These are phyloP conservation scores for Artibeus jamaicensis DNA, from an alignment of 2,797 vertebrate genomes.

Conservation along the genomic window DNA sequence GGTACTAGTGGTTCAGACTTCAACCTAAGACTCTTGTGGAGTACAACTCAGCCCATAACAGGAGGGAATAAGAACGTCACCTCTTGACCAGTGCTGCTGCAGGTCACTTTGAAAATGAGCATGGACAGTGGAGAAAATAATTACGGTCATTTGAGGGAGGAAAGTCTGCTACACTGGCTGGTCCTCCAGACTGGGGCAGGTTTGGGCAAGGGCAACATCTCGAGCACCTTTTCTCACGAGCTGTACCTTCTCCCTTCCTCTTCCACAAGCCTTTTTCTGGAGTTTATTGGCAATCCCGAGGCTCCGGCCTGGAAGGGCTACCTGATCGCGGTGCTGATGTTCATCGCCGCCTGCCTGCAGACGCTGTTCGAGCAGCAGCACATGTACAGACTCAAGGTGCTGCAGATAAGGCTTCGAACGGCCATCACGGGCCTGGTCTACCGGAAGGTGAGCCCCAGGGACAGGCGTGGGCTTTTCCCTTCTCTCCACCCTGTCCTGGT, in stretches of 20 bases:
- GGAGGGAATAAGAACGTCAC: background rate
- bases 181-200: background rate
- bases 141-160: fast-evolving
- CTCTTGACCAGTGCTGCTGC: fast-evolving
- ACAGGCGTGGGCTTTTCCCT: fast-evolving
- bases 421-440: conserved; percentile 94
- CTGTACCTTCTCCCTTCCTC: background rate
- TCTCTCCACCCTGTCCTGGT: background rate
- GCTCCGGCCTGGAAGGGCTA: conserved; percentile 92
- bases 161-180: fast-evolving
- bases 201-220: fast-evolving
- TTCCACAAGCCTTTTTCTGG: conserved; percentile 89
- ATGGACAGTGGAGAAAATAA: background rate
- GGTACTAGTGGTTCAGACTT: background rate
- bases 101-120: background rate
- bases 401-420: conserved; percentile 93
- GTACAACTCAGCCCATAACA: background rate
- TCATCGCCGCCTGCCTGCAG: conserved; percentile 92
- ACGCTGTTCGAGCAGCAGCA: conserved; percentile 93
- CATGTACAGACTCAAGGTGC: conserved; percentile 92
- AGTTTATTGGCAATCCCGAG: conserved; percentile 87
- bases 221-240: fast-evolving
- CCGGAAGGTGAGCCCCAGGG: conserved; percentile 88
- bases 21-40: background rate
- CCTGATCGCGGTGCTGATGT: conserved; percentile 90